Base-by-base conservation (phyloP, 1,140 invertebrate genomes). In the Drosophila rufa region DNA sequence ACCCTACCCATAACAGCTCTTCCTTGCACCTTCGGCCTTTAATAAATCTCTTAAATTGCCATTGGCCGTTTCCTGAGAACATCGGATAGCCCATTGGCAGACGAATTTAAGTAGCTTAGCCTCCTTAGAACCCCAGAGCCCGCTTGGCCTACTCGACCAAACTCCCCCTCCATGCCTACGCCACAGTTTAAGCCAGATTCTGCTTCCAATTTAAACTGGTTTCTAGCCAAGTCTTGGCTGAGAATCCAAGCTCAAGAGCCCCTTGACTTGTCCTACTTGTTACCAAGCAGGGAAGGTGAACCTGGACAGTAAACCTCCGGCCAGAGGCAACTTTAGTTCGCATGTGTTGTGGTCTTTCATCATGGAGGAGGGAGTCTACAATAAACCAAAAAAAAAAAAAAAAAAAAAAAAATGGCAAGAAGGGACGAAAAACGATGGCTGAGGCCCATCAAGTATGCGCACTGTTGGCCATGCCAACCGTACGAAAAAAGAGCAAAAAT, bases 321-420 rank as follows among this genome's bases (percentile, higher is more conserved):
- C 70, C 70, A 60, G 55, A 30, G 38, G 61, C 33, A 83, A 89
- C 65, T 84, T 90, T 75, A 78, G 69, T 85, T 87, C 85, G 85
- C 85, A 90, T 89, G 85, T 89, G 81, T 89, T 85, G 85, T 81
- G 85, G 85, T 84, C 85, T 85, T 89, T 59, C 85, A 84, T 89
- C 85, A 89, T 62, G 79, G 33, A 22, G 38, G 7, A 51, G 43
- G 19, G 55, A 51, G 53, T 51, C 42, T 9, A 40, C 53, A 56
- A 25, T 8, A 38, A 40, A 55, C 33, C 51, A 38, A 55, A 55
- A 25, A 40, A 55, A 55, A 38, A 19, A 22, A 19, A 14, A 25
- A 4, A 2, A 1, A 57, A 33, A 57, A 25, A 47, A 40, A 17
- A 58, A 15, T 22, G n/a, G 17, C 11, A 46, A 59, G 30, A 43